Evolutionary conservation across 2,797 vertebrate genomes (phyloP).

Genomic region (Tenualosa thibaudeaui): DNA sequence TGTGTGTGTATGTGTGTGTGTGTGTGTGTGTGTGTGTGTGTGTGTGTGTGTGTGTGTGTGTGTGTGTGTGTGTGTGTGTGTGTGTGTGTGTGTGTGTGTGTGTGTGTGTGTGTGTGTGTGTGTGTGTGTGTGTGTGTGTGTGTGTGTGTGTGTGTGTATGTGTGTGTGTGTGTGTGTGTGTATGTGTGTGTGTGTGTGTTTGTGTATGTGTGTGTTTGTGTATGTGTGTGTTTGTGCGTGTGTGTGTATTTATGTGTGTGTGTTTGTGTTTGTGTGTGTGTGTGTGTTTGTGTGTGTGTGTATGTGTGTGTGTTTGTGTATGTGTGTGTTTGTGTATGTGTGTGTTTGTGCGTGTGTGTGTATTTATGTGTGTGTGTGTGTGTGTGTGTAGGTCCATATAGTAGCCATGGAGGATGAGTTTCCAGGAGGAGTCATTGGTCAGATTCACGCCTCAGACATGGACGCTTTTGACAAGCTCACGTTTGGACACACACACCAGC

Average conservation of each 20-base stretch:
- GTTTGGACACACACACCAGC: constrained; percentile 85
- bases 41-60: not conserved
- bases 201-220: not conserved
- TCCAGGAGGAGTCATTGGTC: constrained; percentile 94
- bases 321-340: not conserved
- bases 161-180: constrained; percentile 44
- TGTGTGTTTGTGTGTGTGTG: not conserved
- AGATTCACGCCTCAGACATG: constrained; percentile 93
- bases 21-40: too few relatives aligned
- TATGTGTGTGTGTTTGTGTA: not conserved
- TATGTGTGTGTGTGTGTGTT: not conserved
- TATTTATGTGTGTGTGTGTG: not conserved
- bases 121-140: not conserved
- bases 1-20: constrained; percentile 65
- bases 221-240: not conserved
- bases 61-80: not conserved
- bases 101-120: too few relatives aligned
- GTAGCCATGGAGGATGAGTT: constrained; percentile 98
- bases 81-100: constrained; percentile 64
- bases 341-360: not conserved
- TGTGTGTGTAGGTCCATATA: constrained; percentile 87
- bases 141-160: constrained; percentile 59
- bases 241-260: too few relatives aligned
- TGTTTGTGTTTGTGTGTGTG: not conserved
- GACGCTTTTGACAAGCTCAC: constrained; percentile 93